A percentile compares a stretch with the other conserved stretches of the same genome.
Evolutionary conservation across 1,140 invertebrate species (phyloP).

Genomic region (Cotesia chilonis): DNA sequence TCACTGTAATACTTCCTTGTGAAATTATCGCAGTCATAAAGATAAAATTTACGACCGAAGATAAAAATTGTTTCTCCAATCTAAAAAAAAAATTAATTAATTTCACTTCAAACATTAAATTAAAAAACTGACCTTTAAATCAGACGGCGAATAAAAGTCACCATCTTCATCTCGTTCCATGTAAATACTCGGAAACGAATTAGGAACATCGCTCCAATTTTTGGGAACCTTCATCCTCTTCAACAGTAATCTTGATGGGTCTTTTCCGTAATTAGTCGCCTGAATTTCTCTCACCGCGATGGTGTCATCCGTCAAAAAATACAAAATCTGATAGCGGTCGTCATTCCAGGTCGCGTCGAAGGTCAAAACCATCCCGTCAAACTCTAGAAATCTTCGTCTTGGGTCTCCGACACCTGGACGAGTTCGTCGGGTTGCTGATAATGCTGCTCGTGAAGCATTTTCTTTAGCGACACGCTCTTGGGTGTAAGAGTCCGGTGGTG

Average conservation of each 20-base stretch:
- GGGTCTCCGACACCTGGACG: constrained; percentile 65
- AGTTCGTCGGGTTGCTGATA: constrained; percentile 37
- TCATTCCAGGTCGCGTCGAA: constrained; percentile 85
- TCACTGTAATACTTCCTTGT: constrained; percentile 78
- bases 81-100: constrained; percentile 44
- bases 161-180: constrained; percentile 73
- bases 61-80: constrained; percentile 76
- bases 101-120: constrained; percentile 8
- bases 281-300: constrained; percentile 79
- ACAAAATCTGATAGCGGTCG: constrained; percentile 72
- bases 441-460: constrained; percentile 46
- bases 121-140: constrained; percentile 69
- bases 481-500: constrained; percentile 77
- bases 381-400: constrained; percentile 73
- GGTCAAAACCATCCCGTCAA: constrained; percentile 76
- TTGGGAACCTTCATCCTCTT: constrained; percentile 81
- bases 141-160: constrained; percentile 78
- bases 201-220: constrained; percentile 73
- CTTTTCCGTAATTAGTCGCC: constrained; percentile 74
- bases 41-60: constrained; percentile 74
- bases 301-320: constrained; percentile 83
- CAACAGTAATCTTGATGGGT: constrained; percentile 78
- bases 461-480: constrained; percentile 54
- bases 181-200: constrained; percentile 65
- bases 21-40: constrained; percentile 83